These are phyloP conservation scores for Spatula versicolor DNA, from an alignment of 2,797 vertebrate species.

Conservation along the genomic window DNA sequence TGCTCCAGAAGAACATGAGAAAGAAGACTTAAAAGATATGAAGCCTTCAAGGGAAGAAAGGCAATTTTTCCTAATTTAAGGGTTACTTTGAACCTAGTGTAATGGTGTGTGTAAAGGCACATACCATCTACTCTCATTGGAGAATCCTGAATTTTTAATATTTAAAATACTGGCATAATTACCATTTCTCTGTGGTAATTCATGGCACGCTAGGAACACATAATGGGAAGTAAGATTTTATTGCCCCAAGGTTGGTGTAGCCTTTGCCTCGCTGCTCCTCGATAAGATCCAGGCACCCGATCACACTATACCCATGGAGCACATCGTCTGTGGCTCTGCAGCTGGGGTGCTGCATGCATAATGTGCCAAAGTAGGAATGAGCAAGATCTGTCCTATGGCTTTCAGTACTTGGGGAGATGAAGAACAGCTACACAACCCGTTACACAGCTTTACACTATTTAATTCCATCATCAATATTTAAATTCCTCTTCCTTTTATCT, in stretches of 20 bases:
- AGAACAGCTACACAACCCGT: background rate
- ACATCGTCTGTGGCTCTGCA: background rate
- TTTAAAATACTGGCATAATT: background rate
- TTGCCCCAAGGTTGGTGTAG: background rate
- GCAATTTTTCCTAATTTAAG: background rate
- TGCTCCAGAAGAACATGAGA: background rate
- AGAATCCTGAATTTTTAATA: background rate
- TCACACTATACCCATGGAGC: background rate
- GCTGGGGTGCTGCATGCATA: background rate
- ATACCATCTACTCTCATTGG: background rate
- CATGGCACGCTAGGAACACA: background rate
- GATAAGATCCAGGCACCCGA: background rate
- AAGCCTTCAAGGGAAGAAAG: background rate
- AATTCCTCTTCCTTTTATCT: conserved; percentile 11
- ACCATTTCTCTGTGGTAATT: background rate
- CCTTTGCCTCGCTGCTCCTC: background rate
- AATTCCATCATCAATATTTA: background rate
- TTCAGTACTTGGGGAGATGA: background rate
- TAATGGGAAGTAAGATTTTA: background rate
- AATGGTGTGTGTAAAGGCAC: background rate
- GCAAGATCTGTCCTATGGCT: background rate
- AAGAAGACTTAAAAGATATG: background rate
- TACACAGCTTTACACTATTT: background rate
- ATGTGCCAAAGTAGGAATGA: background rate
- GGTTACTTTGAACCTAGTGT: background rate